Conservation (phyloP, 1,140 invertebrate genomes). For the Samia ricini region DNA sequence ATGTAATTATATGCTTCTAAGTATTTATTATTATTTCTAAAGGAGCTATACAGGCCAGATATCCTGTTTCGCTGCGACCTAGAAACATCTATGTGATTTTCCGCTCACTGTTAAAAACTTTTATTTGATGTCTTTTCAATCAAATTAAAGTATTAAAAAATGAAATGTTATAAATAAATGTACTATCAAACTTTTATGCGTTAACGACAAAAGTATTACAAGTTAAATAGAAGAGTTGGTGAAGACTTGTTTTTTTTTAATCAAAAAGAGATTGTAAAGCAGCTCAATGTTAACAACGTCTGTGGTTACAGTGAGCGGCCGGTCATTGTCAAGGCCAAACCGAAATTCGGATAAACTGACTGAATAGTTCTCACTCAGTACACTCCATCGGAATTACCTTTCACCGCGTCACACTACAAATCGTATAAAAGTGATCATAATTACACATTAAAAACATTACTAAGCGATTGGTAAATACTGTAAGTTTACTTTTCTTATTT, state of each 20-base stretch:
- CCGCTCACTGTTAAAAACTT: too few relatives aligned
- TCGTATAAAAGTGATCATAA: constrained; percentile 10
- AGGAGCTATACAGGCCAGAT: too few relatives aligned
- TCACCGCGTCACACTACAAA: constrained; percentile 40
- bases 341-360: constrained; percentile 35
- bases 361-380: constrained; percentile 34
- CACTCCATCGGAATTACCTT: constrained; percentile 41
- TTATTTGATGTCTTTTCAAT: too few relatives aligned
- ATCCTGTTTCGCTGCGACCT: too few relatives aligned
- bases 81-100: too few relatives aligned
- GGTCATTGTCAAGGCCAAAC: constrained; percentile 72
- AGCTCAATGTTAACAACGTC: constrained; percentile 36
- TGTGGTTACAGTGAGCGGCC: constrained; percentile 56
- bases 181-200: too few relatives aligned
- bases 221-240: not conserved
- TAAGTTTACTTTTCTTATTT: not conserved
- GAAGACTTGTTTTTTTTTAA: constrained; percentile 2
- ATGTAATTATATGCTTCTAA: too few relatives aligned
- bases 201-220: not conserved
- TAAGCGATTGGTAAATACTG: not conserved
- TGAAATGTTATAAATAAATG: constrained; percentile 1
- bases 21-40: too few relatives aligned
- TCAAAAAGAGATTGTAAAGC: constrained; percentile 43
- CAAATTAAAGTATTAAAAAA: too few relatives aligned
- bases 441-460: constrained; percentile 2